Conservation (phyloP, 1,140 invertebrate genomes). For the Eubasilissa regina region DNA sequence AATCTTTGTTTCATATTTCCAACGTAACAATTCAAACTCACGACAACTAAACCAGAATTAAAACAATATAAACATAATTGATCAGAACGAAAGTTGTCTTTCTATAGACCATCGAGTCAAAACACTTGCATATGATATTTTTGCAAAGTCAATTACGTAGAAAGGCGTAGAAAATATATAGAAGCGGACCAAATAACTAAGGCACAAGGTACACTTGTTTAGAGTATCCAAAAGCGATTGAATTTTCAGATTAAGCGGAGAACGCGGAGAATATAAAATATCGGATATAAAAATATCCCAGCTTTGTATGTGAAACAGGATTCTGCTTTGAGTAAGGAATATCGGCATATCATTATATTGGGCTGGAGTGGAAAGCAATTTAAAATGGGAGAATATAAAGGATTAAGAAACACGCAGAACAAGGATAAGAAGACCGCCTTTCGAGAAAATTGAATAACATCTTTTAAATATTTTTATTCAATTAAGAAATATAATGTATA, state of each 20-base stretch:
- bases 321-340: constrained; percentile 35
- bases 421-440: constrained; percentile 27
- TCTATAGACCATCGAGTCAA: not conserved
- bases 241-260: constrained; percentile 45
- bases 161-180: not conserved
- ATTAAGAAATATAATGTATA: not conserved
- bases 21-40: too few species aligned
- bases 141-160: constrained; percentile 23
- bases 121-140: not conserved
- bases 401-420: constrained; percentile 28
- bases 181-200: constrained; percentile 1
- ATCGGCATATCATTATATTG: constrained; percentile 41
- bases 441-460: constrained; percentile 13
- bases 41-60: too few species aligned
- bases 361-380: constrained; percentile 34
- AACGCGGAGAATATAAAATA: constrained; percentile 43
- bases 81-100: not conserved
- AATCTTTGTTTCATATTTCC: too few species aligned
- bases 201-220: constrained; percentile 31
- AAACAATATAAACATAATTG: not conserved
- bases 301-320: constrained; percentile 39
- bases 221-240: constrained; percentile 37
- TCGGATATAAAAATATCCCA: constrained; percentile 42
- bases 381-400: constrained; percentile 40
- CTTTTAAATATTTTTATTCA: constrained; percentile 3